These are phyloP conservation scores for Crypturellus tataupa DNA, from an alignment of 2,797 vertebrate genomes.

Conservation along the genomic window DNA sequence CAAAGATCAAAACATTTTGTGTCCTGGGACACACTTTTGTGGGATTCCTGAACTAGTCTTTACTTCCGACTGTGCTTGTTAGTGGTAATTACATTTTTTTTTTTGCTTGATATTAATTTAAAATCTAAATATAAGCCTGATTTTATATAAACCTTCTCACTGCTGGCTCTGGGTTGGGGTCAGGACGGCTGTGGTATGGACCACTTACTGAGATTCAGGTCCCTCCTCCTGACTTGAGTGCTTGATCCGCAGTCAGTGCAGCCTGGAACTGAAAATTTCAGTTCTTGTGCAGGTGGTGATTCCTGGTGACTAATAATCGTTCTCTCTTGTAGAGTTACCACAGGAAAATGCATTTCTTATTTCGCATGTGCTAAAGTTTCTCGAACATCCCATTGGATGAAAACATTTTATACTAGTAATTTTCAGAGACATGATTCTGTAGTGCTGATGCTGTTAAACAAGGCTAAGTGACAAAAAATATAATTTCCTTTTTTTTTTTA, in stretches of 20 bases:
- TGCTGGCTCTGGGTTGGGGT: background rate
- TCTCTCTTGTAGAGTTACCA: background rate
- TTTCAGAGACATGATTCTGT: background rate
- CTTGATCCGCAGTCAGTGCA: background rate
- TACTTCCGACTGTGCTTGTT: background rate
- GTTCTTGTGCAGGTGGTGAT: background rate
- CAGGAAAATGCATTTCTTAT: background rate
- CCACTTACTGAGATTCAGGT: background rate
- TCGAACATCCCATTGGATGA: background rate
- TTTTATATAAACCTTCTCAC: background rate
- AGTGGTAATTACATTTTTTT: background rate
- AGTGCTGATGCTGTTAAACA: background rate
- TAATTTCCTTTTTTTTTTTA: background rate
- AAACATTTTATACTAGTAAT: background rate
- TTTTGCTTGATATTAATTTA: background rate
- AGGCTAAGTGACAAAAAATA: background rate
- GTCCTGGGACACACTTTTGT: background rate
- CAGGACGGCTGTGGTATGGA: accelerated
- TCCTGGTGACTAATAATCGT: background rate
- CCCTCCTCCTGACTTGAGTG: background rate
- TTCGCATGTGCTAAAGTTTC: background rate
- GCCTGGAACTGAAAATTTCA: background rate
- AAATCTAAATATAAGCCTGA: background rate
- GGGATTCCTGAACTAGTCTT: background rate
- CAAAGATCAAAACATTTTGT: background rate